Evolutionary conservation across 2,888 invertebrate species (phyloP), one percentile per base, ranked within the genome.

Genomic region (Smittia aterrima): DNA sequence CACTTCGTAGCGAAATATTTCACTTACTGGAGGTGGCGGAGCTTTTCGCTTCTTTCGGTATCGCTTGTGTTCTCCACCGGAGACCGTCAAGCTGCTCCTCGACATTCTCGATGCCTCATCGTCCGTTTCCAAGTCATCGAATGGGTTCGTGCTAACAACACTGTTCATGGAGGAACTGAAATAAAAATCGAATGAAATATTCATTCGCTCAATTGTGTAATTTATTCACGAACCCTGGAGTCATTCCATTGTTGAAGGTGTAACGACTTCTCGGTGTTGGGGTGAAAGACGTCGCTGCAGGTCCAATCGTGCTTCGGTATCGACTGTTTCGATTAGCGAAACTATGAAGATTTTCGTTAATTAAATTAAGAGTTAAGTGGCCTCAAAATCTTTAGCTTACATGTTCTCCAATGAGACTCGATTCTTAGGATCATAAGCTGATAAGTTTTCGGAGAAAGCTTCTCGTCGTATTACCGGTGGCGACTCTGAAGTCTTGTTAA

Each of bases 11-110:
- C n/a, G n/a, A n/a, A n/a, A n/a, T n/a, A n/a, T n/a, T 32, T 32
- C 9, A 32, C 32, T 32, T 9, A 41, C 77, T 24, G 85, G 89
- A 3, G 88, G 87, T 68, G 84, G 85, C 0, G 90, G 88, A 0
- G 89, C 89, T 76, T 86, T 85, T 76, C 87, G 85, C 81, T 90
- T 90, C 82, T 89, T 90, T 32, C 88, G 85, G 13, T 86, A 82
- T 40, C 85, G 85, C 40, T 85, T 84, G 67, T 86, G 85, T 11
- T 47, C n/a, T 13, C 47, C 47, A 62, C 85, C 83, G 0, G 86
- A 85, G 74, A 81, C 81, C 0, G 77, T 79, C 71, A 77, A 77
- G 74, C 62, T 32, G 32, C 32, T 32, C n/a, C 73, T 64, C 22
- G 75, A 71, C 6, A 70, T 68, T 1, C 24, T 66, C 7, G 41